These are phyloP conservation scores for Chloroceryle amazona DNA, from an alignment of 2,797 vertebrate genomes.

Conservation along the genomic window DNA sequence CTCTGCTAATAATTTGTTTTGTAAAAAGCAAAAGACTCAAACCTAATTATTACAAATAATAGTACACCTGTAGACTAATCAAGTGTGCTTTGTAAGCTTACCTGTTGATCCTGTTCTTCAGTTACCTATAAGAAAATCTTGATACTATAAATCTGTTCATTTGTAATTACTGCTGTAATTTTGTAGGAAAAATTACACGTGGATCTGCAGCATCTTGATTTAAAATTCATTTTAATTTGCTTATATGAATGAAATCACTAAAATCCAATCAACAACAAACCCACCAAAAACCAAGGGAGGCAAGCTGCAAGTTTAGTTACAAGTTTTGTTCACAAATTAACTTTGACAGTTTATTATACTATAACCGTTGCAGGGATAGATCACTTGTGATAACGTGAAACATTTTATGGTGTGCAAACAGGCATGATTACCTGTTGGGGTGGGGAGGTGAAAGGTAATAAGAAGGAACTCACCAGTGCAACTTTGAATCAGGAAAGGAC, in stretches of 20 bases:
- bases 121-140: background rate
- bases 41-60: background rate
- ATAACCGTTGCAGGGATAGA: background rate
- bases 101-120: background rate
- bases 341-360: background rate
- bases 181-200: background rate
- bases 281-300: accelerated
- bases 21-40: background rate
- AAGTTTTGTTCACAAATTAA: background rate
- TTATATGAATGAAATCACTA: background rate
- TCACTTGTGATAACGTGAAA: background rate
- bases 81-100: background rate
- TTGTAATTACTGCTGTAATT: background rate
- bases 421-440: background rate
- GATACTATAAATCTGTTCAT: background rate
- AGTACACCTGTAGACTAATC: background rate
- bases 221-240: background rate
- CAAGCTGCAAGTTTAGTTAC: background rate
- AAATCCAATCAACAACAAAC: background rate
- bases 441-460: background rate
- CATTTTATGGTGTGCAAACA: background rate
- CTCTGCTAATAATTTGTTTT: background rate
- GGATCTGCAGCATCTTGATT: background rate
- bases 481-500: background rate
- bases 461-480: background rate